Conservation (phyloP, 2,113 vertebrate genomes). For the Nannospalax galili region DNA sequence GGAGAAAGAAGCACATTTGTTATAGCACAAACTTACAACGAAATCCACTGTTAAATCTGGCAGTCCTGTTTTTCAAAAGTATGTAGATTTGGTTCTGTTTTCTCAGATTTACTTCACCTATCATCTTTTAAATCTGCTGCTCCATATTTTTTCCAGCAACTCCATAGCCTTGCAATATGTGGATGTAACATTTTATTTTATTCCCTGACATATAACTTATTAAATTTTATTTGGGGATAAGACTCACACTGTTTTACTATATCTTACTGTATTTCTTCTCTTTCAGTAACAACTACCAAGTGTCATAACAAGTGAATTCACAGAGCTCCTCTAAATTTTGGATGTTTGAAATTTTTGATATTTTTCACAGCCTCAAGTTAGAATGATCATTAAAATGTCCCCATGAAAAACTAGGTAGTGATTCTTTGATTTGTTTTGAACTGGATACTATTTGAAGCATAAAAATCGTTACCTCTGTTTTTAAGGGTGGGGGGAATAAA, state of each 20-base stretch:
- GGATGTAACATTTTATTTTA: conserved; percentile 76
- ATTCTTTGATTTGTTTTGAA: conserved; percentile 35
- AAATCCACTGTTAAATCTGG: conserved; percentile 81
- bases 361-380: conserved; percentile 73
- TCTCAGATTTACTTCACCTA: conserved; percentile 77
- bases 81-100: conserved; percentile 76
- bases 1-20: conserved; percentile 89
- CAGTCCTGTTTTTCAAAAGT: conserved; percentile 77
- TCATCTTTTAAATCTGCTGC: conserved; percentile 80
- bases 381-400: conserved; percentile 64
- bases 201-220: conserved; percentile 65
- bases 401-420: background rate
- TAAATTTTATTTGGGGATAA: conserved; percentile 75
- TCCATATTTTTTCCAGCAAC: conserved; percentile 73
- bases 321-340: conserved; percentile 56
- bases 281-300: conserved; percentile 65
- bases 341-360: conserved; percentile 48
- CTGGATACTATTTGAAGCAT: conserved; percentile 31
- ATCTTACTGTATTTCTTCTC: conserved; percentile 77
- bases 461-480: conserved; percentile 60
- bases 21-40: conserved; percentile 88
- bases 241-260: conserved; percentile 61
- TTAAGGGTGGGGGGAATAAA: conserved; percentile 67
- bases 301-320: conserved; percentile 24
- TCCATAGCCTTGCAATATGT: conserved; percentile 80